Conservation (phyloP, 2,888 invertebrate species). For the Dynastes maya region DNA sequence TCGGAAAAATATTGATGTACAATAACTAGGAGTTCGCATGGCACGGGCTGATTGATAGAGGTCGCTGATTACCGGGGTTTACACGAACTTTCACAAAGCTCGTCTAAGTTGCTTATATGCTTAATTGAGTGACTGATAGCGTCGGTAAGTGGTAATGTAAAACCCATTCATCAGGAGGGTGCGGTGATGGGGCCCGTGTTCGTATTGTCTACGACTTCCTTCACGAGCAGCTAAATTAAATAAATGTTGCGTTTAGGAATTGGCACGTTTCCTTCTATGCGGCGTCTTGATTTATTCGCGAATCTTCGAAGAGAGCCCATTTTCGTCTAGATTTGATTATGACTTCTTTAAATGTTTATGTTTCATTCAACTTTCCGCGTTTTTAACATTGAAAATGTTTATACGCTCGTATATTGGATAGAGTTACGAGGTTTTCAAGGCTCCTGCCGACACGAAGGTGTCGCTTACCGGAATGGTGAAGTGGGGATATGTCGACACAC, state of each 20-base stretch:
- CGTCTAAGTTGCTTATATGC: constrained; percentile 48
- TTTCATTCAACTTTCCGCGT: too few species aligned
- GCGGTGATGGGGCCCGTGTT: constrained; percentile 25
- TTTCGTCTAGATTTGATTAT: constrained; percentile 10
- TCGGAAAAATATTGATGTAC: constrained; percentile 41
- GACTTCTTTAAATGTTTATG: too few species aligned
- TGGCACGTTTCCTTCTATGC: constrained; percentile 5
- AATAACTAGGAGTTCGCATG: constrained; percentile 37
- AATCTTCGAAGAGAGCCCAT: neutral
- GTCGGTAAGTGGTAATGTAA: constrained; percentile 47
- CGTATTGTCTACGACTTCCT: constrained; percentile 39
- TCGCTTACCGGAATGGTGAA: too few species aligned
- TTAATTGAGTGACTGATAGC: constrained; percentile 48
- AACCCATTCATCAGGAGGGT: constrained; percentile 42
- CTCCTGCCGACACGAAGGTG: too few species aligned
- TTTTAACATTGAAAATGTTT: too few species aligned
- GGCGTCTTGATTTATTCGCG: constrained; percentile 14
- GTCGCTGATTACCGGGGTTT: constrained; percentile 44
- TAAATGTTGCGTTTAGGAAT: constrained; percentile 44
- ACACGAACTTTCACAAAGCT: constrained; percentile 46
- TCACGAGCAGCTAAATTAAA: constrained; percentile 39
- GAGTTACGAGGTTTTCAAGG: too few species aligned
- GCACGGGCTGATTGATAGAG: constrained; percentile 43
- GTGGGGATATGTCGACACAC: too few species aligned
- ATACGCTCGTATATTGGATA: too few species aligned